These are phyloP conservation scores for Lithosia quadra DNA, from an alignment of 2,888 invertebrate genomes.

Conservation along the genomic window DNA sequence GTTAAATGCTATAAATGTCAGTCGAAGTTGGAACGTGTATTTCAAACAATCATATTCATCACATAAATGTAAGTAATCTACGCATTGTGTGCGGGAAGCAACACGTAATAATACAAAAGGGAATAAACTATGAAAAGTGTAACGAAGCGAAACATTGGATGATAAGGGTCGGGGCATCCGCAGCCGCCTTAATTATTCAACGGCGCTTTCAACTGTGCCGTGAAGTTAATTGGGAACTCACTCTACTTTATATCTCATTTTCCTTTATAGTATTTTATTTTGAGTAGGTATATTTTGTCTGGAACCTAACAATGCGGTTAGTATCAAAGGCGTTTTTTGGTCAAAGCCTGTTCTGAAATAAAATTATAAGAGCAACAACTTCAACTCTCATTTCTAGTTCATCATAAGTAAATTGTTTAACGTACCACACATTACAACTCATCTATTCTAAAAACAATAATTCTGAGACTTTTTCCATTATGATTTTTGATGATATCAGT, in stretches of 20 bases:
- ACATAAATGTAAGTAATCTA: conserved; percentile 17
- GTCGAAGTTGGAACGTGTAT: conserved; percentile 12
- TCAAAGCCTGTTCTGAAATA: neutral
- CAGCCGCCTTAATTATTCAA: conserved; percentile 77
- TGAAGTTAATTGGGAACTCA: conserved; percentile 74
- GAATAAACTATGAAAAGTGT: conserved; percentile 70
- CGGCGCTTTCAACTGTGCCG: conserved; percentile 69
- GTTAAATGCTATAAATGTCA: neutral
- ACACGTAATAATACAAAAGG: conserved; percentile 52
- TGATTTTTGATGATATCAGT: no score
- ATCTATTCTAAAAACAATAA: no score
- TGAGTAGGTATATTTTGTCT: conserved; percentile 41
- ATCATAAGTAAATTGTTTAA: no score
- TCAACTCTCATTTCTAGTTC: no score
- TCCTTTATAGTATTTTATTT: conserved; percentile 64
- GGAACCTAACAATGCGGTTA: conserved; percentile 32
- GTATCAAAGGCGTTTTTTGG: conserved; percentile 11
- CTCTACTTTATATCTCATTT: conserved; percentile 63
- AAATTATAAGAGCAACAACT: no score
- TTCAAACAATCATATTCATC: neutral
- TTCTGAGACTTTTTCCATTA: no score
- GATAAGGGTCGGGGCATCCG: conserved; percentile 69
- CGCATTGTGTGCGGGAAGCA: conserved; percentile 32
- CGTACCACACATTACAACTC: no score
- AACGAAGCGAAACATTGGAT: conserved; percentile 70